Percentiles rank a stretch among this genome's conserved stretches.
Conservation (phyloP, 2,888 invertebrate species). For the Leptopilina myrica region DNA sequence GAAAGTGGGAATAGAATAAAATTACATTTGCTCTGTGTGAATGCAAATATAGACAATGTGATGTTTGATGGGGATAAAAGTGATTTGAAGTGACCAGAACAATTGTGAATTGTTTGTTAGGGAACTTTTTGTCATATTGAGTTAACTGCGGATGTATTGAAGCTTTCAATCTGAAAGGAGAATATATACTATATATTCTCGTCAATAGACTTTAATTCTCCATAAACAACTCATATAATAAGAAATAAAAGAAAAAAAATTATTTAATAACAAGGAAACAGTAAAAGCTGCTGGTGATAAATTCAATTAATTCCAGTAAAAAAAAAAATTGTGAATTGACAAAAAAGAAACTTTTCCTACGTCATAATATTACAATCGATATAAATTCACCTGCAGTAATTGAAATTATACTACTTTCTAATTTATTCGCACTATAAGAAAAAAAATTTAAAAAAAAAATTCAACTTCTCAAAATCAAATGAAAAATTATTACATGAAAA, state of each 20-base stretch:
- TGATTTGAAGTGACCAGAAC: slow-evolving; percentile 40
- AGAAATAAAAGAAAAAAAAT: neutral
- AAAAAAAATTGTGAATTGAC: neutral
- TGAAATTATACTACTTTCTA: too few species aligned
- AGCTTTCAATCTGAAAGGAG: neutral
- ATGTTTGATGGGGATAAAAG: neutral
- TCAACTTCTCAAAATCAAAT: neutral
- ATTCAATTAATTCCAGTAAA: too few species aligned
- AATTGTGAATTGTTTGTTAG: slow-evolving; percentile 40
- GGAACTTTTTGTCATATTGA: slow-evolving; percentile 12
- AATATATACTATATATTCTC: neutral
- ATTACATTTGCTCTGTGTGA: neutral
- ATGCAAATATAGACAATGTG: neutral
- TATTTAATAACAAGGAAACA: too few species aligned
- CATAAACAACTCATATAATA: neutral
- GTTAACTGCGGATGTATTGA: neutral
- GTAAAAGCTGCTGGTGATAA: neutral
- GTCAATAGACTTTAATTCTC: neutral
- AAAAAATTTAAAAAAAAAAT: neutral
- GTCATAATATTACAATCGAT: neutral
- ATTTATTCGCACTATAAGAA: too few species aligned
- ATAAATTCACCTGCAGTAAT: too few species aligned
- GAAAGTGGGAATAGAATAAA: neutral
- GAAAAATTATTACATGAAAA: too few species aligned
- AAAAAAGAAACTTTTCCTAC: neutral